Base-by-base conservation (phyloP, 2,888 invertebrate genomes). In the Tachystola acroxantha region DNA sequence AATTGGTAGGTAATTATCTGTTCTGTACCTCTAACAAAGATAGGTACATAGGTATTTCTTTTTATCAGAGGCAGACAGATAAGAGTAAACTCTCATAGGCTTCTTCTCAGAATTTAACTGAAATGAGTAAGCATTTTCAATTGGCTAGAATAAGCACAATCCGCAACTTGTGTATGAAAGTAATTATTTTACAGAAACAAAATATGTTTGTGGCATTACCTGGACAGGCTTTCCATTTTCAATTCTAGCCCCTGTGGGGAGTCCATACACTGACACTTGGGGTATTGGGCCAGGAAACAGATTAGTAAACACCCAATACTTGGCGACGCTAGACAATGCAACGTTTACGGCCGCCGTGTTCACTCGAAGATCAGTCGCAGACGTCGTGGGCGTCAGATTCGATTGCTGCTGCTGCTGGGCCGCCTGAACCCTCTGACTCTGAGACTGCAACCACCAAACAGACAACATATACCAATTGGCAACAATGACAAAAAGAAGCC, bases 261-360 rank as follows among this genome's bases (percentile, higher is more conserved):
- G 80, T 10, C 90, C 90, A 67, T 92, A 92, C 36, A 92, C 92
- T 31, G 92, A 92, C 35, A 93, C 92, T 88, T 93, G 93, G 41
- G 93, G 92, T 71, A 93, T 89, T 34, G 92, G 92, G 39, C 92
- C 91, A 37, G 93, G 94, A 67, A 94, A 91, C 50, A 94, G 86
- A 88, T 94, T 94, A 45, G 94, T 93, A 71, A 94, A 90, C 66
- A 94, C 93, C 94, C 93, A 94, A 75, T 94, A 94, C 76, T 94
- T 94, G 49, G 93, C 93, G 62, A 93, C 92, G 81, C 90, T 92
- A 67, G 91, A 91, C 80, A 92, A 88, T 63, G 93, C 91, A 60
- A 93, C 91, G 69, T 91, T 91, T 48, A 91, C 86, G 40, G 90
- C 90, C 32, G 91, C 90, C 0, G 90, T 90, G 63, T 91, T 91